Percentiles rank a stretch among this genome's conserved stretches.
Conservation (phyloP, 2,113 vertebrate species). For the Nerophis lumbriciformis region DNA sequence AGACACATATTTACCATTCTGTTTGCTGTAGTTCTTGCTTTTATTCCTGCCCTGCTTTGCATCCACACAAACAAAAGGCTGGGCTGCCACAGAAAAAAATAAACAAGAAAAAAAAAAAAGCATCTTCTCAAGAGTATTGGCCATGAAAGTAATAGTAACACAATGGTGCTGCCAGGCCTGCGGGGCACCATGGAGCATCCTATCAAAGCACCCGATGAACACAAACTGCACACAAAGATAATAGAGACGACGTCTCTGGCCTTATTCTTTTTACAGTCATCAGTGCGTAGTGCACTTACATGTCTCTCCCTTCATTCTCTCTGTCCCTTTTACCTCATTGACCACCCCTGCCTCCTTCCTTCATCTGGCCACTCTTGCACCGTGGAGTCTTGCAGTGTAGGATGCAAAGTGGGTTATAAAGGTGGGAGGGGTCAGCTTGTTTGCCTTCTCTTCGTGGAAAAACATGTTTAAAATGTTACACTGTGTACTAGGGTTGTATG, state of each 20-base stretch:
- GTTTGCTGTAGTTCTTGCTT: conserved; percentile 32
- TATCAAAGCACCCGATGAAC: conserved; percentile 51
- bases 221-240: conserved; percentile 56
- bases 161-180: conserved; percentile 56
- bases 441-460: conserved; percentile 9
- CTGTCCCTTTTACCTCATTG: conserved; percentile 43
- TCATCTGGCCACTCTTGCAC: conserved; percentile 23
- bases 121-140: conserved; percentile 51
- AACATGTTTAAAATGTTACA: too few species aligned
- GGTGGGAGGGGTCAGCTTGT: conserved; percentile 21
- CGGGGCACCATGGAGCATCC: conserved; percentile 51
- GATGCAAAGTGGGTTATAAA: conserved; percentile 3
- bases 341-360: conserved; percentile 32
- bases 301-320: conserved; percentile 31
- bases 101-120: conserved; percentile 18
- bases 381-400: conserved; percentile 26
- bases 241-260: conserved; percentile 60
- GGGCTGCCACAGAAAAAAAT: conserved; percentile 3
- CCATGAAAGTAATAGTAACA: conserved; percentile 70
- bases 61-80: conserved; percentile 33
- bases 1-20: conserved; percentile 15
- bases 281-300: conserved; percentile 61
- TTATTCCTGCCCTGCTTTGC: conserved; percentile 31
- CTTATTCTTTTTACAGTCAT: conserved; percentile 61
- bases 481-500: too few species aligned